Evolutionary conservation across 2,888 invertebrate species (phyloP), one percentile per base, ranked within the genome.

Genomic region (Invenusta paracnida): DNA sequence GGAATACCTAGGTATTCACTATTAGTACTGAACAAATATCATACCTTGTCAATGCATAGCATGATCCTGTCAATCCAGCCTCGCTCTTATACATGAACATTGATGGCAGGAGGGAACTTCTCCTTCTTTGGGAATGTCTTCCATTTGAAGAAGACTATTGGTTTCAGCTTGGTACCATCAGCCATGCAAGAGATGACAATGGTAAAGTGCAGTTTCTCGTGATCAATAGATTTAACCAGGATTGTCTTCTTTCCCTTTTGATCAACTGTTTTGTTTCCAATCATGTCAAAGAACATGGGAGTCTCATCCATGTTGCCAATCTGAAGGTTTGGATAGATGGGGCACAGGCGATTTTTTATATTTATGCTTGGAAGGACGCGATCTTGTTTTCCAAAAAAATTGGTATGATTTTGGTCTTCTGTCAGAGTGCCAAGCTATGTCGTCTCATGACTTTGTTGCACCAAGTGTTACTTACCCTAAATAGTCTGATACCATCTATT

Each of bases 81-180:
- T 25, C 29, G 79, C 23, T 25, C 79, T 23, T 85, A 73, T 0
- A 82, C 86, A 23, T 86, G 81, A 23, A 87, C 82, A 1, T 81
- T 29, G 79, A 87, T 48, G 23, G 84, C 87, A 28, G 29, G 13
- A 0, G 87, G 67, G 83, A 87, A 86, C 27, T 87, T 84, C 67
- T 79, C 87, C 27, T 87, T 87, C 0, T 86, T 85, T n/a, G 83
- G 0, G 48, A 48, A 48, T 13, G 84, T 48, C 23, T 87, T 82
- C 11, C 87, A 1, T 66, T 87, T 88, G 48, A 87, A 87, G 30
- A 88, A 82, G 0, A 87, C 85, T 81, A 87, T 84, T 5, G 87
- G 87, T 31, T 82, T 84, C n/a, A 88, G 29, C 82, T 88, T 88
- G 0, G 82, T 87, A 2, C 86, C 85, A 79, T 88, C 87, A 27